Percentiles rank a stretch among this genome's conserved stretches.
Evolutionary conservation across 2,888 invertebrate species (phyloP).

Genomic region (Trachelus iudaicus): DNA sequence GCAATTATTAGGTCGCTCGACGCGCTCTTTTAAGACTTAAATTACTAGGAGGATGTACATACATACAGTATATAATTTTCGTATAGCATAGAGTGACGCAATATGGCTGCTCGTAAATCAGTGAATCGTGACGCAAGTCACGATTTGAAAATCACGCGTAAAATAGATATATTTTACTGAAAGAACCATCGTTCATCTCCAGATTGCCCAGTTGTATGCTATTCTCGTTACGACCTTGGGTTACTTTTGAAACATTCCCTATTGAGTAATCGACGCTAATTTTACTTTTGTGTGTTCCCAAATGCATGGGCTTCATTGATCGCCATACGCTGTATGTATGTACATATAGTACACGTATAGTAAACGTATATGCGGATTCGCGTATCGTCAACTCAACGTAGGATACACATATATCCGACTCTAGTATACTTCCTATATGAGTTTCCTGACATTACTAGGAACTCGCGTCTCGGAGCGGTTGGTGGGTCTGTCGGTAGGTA

Average conservation of each 20-base stretch:
- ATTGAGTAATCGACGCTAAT: constrained; percentile 51
- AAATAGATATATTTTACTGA: neutral
- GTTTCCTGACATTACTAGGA: constrained; percentile 36
- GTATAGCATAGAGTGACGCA: neutral
- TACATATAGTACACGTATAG: neutral
- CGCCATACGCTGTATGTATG: constrained; percentile 2
- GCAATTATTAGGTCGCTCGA: constrained; percentile 16
- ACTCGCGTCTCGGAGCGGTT: constrained; percentile 29
- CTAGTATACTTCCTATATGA: constrained; percentile 6
- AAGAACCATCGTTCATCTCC: constrained; percentile 1
- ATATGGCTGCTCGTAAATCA: neutral
- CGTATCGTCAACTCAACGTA: neutral
- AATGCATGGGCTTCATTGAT: neutral
- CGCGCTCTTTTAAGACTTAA: neutral
- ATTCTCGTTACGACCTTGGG: constrained; percentile 47
- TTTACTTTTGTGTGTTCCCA: constrained; percentile 28
- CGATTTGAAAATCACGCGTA: neutral
- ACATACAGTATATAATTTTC: neutral
- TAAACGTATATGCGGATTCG: neutral
- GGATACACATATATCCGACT: constrained; percentile 4
- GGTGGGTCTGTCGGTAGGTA: constrained; percentile 28
- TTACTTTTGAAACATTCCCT: constrained; percentile 48
- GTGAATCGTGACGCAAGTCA: neutral
- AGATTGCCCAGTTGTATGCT: constrained; percentile 23
- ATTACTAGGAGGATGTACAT: neutral